Evolutionary conservation across 2,113 vertebrate species (phyloP).

Genomic region (Manacus vitellinus): DNA sequence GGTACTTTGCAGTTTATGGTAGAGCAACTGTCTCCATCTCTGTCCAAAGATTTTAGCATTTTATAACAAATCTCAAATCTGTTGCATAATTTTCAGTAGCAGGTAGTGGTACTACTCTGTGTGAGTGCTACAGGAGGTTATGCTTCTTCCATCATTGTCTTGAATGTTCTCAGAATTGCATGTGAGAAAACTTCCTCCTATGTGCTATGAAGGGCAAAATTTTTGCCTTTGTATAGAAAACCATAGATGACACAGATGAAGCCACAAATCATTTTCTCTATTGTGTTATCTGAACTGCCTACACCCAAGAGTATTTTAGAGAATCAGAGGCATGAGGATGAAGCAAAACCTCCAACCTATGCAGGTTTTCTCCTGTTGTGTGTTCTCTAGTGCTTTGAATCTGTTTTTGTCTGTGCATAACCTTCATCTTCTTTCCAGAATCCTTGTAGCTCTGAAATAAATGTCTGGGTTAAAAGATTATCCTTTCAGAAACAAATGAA

Average conservation of each 20-base stretch:
- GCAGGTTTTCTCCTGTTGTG: not conserved
- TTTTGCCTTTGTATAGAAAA: not conserved
- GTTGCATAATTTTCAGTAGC: not conserved
- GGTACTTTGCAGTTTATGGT: not conserved
- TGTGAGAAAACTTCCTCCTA: not conserved
- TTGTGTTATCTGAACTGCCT: not conserved
- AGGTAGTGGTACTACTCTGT: not conserved
- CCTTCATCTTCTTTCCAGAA: not conserved
- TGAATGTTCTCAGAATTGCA: not conserved
- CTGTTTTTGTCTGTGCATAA: not conserved
- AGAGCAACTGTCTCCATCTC: not conserved
- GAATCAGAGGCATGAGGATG: not conserved
- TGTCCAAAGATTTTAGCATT: not conserved
- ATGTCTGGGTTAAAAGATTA: not conserved
- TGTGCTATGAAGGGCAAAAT: not conserved
- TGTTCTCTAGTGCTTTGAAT: not conserved
- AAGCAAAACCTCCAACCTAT: not conserved
- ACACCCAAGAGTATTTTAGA: not conserved
- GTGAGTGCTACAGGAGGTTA: not conserved
- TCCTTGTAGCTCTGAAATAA: not conserved
- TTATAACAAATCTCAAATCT: not conserved
- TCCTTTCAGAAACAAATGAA: not conserved
- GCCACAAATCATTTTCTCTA: not conserved
- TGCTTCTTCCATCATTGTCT: not conserved
- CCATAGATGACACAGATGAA: not conserved